Percentiles rank a stretch among this genome's conserved stretches.
phyloP scores from a whole-genome alignment of 1,140 invertebrate species.

The Himalopsyche phryganea region DNA sequence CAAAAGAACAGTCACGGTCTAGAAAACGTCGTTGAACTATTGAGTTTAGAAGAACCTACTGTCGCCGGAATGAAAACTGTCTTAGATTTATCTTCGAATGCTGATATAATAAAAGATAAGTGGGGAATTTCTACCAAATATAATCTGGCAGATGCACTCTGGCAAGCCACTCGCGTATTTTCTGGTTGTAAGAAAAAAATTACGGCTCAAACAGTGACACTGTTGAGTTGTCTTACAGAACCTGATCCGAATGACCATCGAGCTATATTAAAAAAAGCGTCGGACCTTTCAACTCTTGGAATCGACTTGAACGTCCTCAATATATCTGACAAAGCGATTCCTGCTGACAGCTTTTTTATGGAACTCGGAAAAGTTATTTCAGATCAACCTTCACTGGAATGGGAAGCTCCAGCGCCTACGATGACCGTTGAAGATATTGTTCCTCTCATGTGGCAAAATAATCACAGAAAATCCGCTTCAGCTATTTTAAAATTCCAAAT shows the following conservation, averaged over 20 bases:
- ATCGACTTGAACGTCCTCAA: conserved; percentile 23
- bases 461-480: conserved; percentile 16
- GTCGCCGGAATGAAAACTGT: conserved; percentile 17
- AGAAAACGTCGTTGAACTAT: conserved; percentile 24
- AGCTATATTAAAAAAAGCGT: conserved; percentile 23
- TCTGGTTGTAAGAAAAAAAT: conserved; percentile 22
- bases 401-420: conserved; percentile 12
- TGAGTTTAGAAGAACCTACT: conserved; percentile 16
- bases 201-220: conserved; percentile 6
- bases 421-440: conserved; percentile 22
- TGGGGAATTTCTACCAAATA: conserved; percentile 18
- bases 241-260: conserved; percentile 14
- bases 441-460: conserved; percentile 17
- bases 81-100: not conserved
- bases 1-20: conserved; percentile 19
- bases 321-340: conserved; percentile 10
- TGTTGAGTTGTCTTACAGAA: conserved; percentile 20
- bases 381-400: conserved; percentile 10
- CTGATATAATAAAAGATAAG: not conserved
- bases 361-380: conserved; percentile 21
- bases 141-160: conserved; percentile 20
- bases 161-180: conserved; percentile 25
- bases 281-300: conserved; percentile 10
- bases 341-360: conserved; percentile 18
- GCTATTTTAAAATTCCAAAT: conserved; percentile 21